These are phyloP conservation scores for Zophobas atratus DNA, from an alignment of 1,140 invertebrate species.

Conservation along the genomic window DNA sequence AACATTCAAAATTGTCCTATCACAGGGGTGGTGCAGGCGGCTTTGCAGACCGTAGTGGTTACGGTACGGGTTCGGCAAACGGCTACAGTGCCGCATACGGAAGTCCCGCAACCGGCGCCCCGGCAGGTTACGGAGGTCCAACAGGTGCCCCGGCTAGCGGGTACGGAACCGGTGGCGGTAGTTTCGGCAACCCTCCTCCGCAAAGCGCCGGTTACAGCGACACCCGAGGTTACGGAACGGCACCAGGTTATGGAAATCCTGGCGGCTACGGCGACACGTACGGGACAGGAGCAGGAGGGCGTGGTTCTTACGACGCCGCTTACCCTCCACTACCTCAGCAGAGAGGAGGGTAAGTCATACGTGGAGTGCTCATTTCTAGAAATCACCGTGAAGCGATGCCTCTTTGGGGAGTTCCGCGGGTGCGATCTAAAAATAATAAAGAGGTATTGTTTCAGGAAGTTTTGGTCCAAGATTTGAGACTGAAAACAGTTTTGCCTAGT, in stretches of 20 bases:
- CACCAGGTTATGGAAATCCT: constrained; percentile 31
- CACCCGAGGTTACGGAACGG: constrained; percentile 38
- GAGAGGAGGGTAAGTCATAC: constrained; percentile 63
- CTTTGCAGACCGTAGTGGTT: constrained; percentile 42
- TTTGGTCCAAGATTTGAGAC: constrained; percentile 42
- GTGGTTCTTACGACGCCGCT: constrained; percentile 61
- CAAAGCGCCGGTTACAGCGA: constrained; percentile 37
- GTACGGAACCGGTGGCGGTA: constrained; percentile 45
- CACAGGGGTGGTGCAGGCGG: constrained; percentile 49
- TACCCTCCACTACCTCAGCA: constrained; percentile 66
- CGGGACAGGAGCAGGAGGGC: constrained; percentile 38
- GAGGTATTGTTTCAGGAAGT: constrained; percentile 42
- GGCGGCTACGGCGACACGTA: constrained; percentile 45
- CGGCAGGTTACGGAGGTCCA: constrained; percentile 50
- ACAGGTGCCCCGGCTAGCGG: constrained; percentile 49
- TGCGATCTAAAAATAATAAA: constrained; percentile 20
- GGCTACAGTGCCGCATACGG: constrained; percentile 50
- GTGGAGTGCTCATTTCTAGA: constrained; percentile 15
- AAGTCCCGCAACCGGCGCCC: constrained; percentile 10
- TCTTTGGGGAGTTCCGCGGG: constrained; percentile 24
- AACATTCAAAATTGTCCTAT: too few species aligned
- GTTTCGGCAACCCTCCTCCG: constrained; percentile 32
- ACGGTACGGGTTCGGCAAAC: constrained; percentile 47
- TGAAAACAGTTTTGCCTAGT: constrained; percentile 35
- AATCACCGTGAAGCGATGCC: constrained; percentile 32